Conservation (phyloP, 2,113 vertebrate species). For the Aptenodytes patagonicus region DNA sequence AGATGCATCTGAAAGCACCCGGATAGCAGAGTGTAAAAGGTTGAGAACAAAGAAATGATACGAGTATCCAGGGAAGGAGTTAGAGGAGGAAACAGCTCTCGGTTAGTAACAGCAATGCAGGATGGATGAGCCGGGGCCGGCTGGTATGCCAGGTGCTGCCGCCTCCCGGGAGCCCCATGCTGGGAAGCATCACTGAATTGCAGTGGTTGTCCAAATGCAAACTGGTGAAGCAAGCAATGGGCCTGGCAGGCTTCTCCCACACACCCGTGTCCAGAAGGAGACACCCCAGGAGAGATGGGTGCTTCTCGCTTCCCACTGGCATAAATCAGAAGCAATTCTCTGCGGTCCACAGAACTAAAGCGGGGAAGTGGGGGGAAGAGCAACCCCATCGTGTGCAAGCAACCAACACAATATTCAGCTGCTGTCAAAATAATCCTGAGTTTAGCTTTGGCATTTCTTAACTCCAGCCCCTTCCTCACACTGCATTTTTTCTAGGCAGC, state of each 20-base stretch:
- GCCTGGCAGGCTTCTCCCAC: neutral
- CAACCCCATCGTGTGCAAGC: neutral
- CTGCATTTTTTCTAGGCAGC: neutral
- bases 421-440: neutral
- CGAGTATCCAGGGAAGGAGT: neutral
- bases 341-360: neutral
- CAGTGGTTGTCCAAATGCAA: neutral
- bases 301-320: neutral
- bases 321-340: neutral
- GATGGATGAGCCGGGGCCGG: neutral
- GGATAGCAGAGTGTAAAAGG: neutral
- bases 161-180: neutral
- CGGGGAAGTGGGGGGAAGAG: neutral
- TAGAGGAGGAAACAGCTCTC: neutral
- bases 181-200: neutral
- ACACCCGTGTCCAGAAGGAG: neutral
- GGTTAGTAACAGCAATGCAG: fast-evolving
- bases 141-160: neutral
- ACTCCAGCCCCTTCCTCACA: neutral
- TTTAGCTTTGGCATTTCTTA: neutral
- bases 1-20: neutral
- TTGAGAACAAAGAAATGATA: fast-evolving
- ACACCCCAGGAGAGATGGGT: neutral
- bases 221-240: neutral
- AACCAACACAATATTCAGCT: neutral